Percentiles rank a stretch among this genome's conserved stretches.
phyloP scores from a whole-genome alignment of 2,113 vertebrate genomes.

The Athene cunicularia region DNA sequence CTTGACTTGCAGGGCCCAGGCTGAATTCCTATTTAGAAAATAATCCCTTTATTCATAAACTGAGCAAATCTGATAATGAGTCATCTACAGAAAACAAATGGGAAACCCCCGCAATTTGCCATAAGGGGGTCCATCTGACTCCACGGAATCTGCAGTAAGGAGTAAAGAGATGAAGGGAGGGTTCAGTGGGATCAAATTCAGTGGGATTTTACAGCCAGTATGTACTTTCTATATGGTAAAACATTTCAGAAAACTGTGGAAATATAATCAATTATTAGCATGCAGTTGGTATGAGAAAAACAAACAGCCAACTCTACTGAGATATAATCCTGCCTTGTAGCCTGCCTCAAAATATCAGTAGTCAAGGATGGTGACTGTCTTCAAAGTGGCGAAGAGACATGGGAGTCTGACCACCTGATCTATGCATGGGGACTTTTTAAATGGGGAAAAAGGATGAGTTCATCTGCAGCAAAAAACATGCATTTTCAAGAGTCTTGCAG shows the following conservation, averaged over 20 bases:
- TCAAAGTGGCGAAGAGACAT: not conserved
- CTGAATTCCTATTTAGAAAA: not conserved
- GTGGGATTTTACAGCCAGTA: not conserved
- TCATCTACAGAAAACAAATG: slow-evolving; percentile 23
- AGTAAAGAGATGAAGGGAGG: not conserved
- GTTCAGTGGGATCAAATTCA: not conserved
- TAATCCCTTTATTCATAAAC: slow-evolving; percentile 24
- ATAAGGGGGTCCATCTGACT: not conserved
- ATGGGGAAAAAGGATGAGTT: not conserved
- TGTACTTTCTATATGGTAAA: not conserved
- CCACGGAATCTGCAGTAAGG: not conserved
- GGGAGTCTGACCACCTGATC: not conserved
- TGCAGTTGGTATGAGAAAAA: not conserved
- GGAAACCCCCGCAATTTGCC: not conserved
- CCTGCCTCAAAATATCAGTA: not conserved
- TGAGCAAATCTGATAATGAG: slow-evolving; percentile 26
- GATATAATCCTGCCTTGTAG: not conserved
- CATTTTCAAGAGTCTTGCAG: not conserved
- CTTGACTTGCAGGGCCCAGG: slow-evolving; percentile 8
- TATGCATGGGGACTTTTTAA: not conserved
- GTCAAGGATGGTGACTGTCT: not conserved
- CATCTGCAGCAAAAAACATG: not conserved
- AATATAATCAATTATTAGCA: not conserved
- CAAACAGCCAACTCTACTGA: not conserved
- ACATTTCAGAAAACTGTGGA: not conserved